Evolutionary conservation across 2,888 invertebrate species (phyloP), one percentile per base, ranked within the genome.

Genomic region (Apomyelois bistriatella): DNA sequence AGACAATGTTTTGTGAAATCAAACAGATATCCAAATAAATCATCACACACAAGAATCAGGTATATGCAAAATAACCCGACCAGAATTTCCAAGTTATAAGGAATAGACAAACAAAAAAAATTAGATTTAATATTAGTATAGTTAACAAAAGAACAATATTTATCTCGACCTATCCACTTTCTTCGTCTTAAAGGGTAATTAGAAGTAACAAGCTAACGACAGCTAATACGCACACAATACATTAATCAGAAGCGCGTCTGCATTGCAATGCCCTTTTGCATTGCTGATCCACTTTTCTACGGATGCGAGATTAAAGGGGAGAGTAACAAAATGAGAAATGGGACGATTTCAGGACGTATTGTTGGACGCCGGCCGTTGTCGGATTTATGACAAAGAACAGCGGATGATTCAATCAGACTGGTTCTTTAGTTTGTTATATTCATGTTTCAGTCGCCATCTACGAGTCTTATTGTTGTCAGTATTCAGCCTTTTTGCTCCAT

Each of bases 361-460:
- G 89, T 90, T 83, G 82, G 85, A 77, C 72, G 79, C 82, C 74
- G 82, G 79, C 85, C 86, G 87, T 84, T 83, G 86, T 84, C 85
- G 88, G 88, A 88, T 87, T 89, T 89, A 90, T 89, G 89, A 89
- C 89, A 90, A 89, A 89, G 89, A 87, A 85, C 85, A 77, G 82
- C 79, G 86, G 86, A 87, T 90, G 89, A 90, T 90, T 90, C 89
- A 90, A 90, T 90, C 90, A 89, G 85, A 68, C 73, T 73, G 75
- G 84, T 82, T 89, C 87, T 87, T 88, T 86, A 88, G 87, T 87
- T 87, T 86, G 87, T 86, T 88, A 89, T 84, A 87, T 87, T 84
- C 86, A 85, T 84, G 85, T 84, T 81, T 82, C 77, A 76, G 74
- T 69, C 74, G 72, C 72, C 79, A 68, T 69, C 81, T 76, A 74